Percentiles rank a stretch among this genome's conserved stretches.
Evolutionary conservation across 1,140 invertebrate genomes (phyloP).

Genomic region (Grapholita molesta): DNA sequence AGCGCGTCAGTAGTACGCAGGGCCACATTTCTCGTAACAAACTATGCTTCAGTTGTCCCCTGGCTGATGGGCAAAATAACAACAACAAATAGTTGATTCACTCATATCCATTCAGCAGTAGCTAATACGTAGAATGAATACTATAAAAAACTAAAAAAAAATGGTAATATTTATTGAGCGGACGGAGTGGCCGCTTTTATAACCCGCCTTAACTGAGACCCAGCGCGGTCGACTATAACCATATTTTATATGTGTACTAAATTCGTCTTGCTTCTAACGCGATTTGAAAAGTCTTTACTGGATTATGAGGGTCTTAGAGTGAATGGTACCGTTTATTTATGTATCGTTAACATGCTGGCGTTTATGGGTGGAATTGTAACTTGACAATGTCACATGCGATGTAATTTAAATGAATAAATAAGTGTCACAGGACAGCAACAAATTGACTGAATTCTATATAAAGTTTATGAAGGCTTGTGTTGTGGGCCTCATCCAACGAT

Average conservation of each 20-base stretch:
- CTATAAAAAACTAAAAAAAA: no score
- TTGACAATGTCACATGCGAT: not conserved
- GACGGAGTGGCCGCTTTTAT: not conserved
- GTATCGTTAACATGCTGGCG: not conserved
- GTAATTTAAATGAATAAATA: not conserved
- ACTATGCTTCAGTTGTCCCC: no score
- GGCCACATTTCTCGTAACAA: no score
- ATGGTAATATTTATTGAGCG: not conserved
- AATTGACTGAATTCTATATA: no score
- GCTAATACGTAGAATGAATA: no score
- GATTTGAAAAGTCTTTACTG: slow-evolving; percentile 25
- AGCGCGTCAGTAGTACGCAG: no score
- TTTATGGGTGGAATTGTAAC: not conserved
- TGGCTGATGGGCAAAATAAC: no score
- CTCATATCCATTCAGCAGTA: no score
- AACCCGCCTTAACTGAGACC: not conserved
- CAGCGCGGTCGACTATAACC: slow-evolving; percentile 18
- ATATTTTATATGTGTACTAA: slow-evolving; percentile 29
- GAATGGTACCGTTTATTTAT: slow-evolving; percentile 12
- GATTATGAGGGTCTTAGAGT: slow-evolving; percentile 21
- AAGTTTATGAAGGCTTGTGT: no score
- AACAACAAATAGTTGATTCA: no score
- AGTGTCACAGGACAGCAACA: no score
- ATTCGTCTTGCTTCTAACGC: slow-evolving; percentile 24
- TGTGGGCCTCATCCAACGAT: no score